phyloP scores from a whole-genome alignment of 2,888 invertebrate genomes.

The Trichogramma evanescens region DNA sequence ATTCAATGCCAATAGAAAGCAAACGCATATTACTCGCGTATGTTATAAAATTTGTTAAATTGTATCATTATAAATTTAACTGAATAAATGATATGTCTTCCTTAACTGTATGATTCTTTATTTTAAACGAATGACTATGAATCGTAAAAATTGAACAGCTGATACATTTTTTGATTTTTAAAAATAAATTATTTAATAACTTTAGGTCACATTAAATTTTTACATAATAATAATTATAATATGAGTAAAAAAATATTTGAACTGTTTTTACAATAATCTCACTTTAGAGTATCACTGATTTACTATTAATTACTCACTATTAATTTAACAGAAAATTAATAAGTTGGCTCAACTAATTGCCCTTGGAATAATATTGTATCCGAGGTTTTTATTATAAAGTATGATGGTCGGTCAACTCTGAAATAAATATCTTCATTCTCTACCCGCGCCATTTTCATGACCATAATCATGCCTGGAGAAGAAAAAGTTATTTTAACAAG shows the following conservation, averaged over 20 bases:
- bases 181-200: no score
- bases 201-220: no score
- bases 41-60: not conserved
- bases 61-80: slow-evolving; percentile 13
- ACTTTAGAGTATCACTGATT: not conserved
- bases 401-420: slow-evolving; percentile 14
- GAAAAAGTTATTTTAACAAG: not conserved
- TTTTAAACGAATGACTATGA: not conserved
- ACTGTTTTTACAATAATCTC: not conserved
- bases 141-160: no score
- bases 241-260: not conserved
- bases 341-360: not conserved
- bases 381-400: slow-evolving; percentile 9
- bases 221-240: not conserved
- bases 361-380: slow-evolving; percentile 11
- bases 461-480: slow-evolving; percentile 3
- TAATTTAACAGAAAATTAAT: not conserved
- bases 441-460: not conserved
- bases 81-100: slow-evolving; percentile 9
- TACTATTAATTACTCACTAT: not conserved
- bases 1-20: slow-evolving; percentile 14
- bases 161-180: no score
- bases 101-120: not conserved
- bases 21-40: slow-evolving; percentile 7
- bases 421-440: not conserved